Evolutionary conservation across 2,797 vertebrate genomes (phyloP).

Genomic region (Cossypha heuglini): DNA sequence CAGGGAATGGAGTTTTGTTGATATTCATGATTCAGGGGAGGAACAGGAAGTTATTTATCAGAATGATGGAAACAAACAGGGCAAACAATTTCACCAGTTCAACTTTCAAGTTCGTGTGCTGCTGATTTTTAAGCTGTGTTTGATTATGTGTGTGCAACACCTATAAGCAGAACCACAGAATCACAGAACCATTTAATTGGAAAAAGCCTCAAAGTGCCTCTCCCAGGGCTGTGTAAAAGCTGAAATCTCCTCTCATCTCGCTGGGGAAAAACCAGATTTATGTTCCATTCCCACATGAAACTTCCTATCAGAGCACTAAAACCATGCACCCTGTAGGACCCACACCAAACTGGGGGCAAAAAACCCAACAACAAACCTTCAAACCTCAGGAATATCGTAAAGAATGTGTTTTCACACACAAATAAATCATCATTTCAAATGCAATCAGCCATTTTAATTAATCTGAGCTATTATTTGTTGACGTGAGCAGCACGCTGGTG

Average conservation of each 20-base stretch:
- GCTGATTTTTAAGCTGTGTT: neutral
- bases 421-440: neutral
- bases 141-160: fast-evolving
- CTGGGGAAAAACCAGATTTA: neutral
- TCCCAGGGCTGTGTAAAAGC: neutral
- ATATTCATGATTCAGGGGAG: neutral
- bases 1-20: neutral
- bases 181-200: neutral
- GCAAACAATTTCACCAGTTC: neutral
- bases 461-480: neutral
- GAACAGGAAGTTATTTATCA: neutral
- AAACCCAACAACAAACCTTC: neutral
- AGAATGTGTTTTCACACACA: neutral
- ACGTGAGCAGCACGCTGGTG: neutral
- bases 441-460: neutral
- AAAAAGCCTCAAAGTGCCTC: neutral
- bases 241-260: neutral
- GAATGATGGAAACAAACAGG: neutral
- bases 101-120: neutral
- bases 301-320: neutral
- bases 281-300: neutral
- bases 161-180: neutral
- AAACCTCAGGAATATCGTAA: neutral
- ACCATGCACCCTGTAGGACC: neutral
- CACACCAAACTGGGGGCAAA: neutral